Conservation (phyloP, 2,888 invertebrate species). For the Sceliomorpha sp. region DNA sequence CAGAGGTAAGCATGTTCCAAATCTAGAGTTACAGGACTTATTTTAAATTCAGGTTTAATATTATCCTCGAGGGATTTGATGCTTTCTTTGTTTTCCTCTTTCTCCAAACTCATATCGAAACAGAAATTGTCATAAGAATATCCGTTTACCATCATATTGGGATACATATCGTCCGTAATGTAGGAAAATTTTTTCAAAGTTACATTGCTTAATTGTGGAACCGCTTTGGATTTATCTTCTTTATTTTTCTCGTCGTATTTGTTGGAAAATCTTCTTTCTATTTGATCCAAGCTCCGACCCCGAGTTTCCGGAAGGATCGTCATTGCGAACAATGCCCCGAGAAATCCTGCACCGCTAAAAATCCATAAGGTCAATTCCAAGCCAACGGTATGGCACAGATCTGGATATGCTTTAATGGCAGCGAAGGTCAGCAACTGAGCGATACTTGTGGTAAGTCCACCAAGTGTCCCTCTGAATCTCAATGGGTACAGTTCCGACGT, state of each 20-base stretch:
- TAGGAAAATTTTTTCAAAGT: slow-evolving; percentile 65
- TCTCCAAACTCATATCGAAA: slow-evolving; percentile 63
- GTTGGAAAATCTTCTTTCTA: slow-evolving; percentile 84
- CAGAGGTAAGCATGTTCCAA: too few relatives aligned
- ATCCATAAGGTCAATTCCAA: slow-evolving; percentile 85
- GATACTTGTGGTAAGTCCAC: slow-evolving; percentile 86
- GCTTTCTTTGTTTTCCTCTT: slow-evolving; percentile 44
- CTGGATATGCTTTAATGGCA: slow-evolving; percentile 87
- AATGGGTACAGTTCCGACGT: slow-evolving; percentile 87
- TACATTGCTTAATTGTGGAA: slow-evolving; percentile 56
- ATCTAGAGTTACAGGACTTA: too few relatives aligned
- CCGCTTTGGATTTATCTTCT: slow-evolving; percentile 30
- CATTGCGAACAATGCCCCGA: slow-evolving; percentile 83
- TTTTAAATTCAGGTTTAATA: too few relatives aligned
- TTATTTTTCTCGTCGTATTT: slow-evolving; percentile 60
- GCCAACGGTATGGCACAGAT: slow-evolving; percentile 82
- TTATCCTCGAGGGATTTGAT: too few relatives aligned
- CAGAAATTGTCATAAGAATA: slow-evolving; percentile 70
- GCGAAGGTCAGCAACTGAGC: slow-evolving; percentile 87
- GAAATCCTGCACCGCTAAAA: slow-evolving; percentile 83
- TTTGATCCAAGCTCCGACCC: slow-evolving; percentile 85
- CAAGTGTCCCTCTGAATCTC: slow-evolving; percentile 85
- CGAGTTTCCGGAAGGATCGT: slow-evolving; percentile 86
- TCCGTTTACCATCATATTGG: slow-evolving; percentile 58
- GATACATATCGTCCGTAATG: slow-evolving; percentile 65